These are phyloP conservation scores for Anniella stebbinsi DNA, from an alignment of 2,797 vertebrate species.

Conservation along the genomic window DNA sequence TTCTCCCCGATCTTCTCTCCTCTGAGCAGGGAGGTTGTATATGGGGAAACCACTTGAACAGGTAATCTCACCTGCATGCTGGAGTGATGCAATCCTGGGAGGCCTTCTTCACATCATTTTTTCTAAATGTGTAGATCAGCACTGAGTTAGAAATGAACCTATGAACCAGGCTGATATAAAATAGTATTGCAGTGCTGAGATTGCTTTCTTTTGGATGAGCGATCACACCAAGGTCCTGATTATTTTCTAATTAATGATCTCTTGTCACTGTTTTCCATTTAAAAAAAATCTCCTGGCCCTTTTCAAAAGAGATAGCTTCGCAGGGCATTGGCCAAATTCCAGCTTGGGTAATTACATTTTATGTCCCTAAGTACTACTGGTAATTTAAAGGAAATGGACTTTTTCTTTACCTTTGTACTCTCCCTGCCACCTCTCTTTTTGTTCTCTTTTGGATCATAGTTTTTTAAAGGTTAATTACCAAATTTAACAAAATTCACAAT, in stretches of 20 bases:
- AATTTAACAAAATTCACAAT: too few species aligned
- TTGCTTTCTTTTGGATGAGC: conserved; percentile 68
- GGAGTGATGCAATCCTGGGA: background rate
- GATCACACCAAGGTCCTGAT: conserved; percentile 68
- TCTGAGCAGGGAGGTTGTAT: background rate
- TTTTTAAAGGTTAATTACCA: conserved; percentile 13
- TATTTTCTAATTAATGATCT: conserved; percentile 73
- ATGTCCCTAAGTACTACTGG: conserved; percentile 69
- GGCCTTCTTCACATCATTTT: background rate
- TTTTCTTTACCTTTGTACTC: conserved; percentile 52
- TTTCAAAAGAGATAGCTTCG: conserved; percentile 69
- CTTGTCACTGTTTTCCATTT: conserved; percentile 75
- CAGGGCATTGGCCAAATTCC: conserved; percentile 71
- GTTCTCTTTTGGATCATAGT: conserved; percentile 29
- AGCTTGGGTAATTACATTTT: conserved; percentile 70
- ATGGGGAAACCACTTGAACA: background rate
- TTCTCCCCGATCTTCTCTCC: background rate
- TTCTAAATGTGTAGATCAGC: background rate
- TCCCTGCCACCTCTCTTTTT: background rate
- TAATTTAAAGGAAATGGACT: conserved; percentile 54
- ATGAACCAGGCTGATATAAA: conserved; percentile 54
- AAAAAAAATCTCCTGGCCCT: conserved; percentile 74
- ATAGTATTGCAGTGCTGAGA: conserved; percentile 54
- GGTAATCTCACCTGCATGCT: background rate
- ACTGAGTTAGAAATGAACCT: conserved; percentile 55